These are phyloP conservation scores for Acanthoscelides obtectus DNA, from an alignment of 2,888 invertebrate species.

Conservation along the genomic window DNA sequence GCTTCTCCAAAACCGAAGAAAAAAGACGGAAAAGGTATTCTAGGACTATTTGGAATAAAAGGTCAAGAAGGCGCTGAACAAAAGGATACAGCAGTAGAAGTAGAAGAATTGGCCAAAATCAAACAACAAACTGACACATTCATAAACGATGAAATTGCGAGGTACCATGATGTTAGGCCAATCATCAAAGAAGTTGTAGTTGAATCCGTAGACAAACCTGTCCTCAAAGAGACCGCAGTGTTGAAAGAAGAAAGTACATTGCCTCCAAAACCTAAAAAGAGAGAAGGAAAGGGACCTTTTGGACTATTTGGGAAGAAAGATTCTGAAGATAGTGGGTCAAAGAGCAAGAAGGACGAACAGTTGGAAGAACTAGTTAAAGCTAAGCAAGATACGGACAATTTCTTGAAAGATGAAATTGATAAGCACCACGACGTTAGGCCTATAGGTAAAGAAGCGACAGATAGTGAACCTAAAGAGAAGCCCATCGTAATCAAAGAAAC, in stretches of 20 bases:
- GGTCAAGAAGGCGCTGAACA: not conserved
- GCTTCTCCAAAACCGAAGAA: not conserved
- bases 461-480: not conserved
- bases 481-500: not conserved
- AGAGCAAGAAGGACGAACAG: not conserved
- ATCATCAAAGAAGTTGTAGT: constrained; percentile 6
- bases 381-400: not conserved
- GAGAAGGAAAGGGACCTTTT: not conserved
- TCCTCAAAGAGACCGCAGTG: not conserved
- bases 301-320: constrained; percentile 11
- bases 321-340: not conserved
- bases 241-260: not conserved
- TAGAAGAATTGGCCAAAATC: not conserved
- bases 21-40: not conserved
- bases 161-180: constrained; percentile 24
- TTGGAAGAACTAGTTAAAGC: not conserved
- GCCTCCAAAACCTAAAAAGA: not conserved
- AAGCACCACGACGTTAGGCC: not conserved
- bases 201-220: constrained; percentile 10
- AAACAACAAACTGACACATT: constrained; percentile 17
- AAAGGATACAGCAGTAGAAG: constrained; percentile 10
- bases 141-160: constrained; percentile 22
- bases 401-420: not conserved
- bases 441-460: not conserved
- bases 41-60: not conserved